phyloP scores from a whole-genome alignment of 30 jellyfish, hydroid and myxozoan species.

The Euphysa ruthae region DNA sequence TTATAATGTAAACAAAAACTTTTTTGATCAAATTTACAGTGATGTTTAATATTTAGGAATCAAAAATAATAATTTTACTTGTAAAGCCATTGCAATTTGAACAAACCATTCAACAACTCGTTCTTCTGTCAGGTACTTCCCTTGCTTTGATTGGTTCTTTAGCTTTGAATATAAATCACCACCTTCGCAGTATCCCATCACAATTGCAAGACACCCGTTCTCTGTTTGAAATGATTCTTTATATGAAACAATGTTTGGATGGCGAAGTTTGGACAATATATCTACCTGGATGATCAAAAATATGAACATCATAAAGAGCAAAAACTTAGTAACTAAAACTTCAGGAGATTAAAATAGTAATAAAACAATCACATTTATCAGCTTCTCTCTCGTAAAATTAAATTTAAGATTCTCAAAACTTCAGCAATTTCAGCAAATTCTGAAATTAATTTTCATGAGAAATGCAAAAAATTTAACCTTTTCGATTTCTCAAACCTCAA shows the following conservation, averaged over 20 bases:
- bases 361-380: no score
- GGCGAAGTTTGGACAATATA: conserved; percentile 72
- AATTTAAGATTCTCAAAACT: no score
- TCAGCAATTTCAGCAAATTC: no score
- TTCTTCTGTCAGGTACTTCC: conserved; percentile 54
- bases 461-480: no score
- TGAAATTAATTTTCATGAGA: no score
- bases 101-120: conserved; percentile 96
- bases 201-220: conserved; percentile 71
- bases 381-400: no score
- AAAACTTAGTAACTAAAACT: no score
- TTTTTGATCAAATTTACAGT: no score
- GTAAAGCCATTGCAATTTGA: conserved; percentile 95
- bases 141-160: conserved; percentile 70
- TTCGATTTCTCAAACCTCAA: no score
- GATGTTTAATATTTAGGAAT: background rate
- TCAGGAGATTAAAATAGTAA: no score
- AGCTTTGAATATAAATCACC: conserved; percentile 85
- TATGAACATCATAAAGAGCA: no score
- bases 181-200: conserved; percentile 98
- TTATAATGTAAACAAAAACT: no score
- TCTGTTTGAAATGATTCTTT: conserved; percentile 80
- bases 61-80: conserved; percentile 39
- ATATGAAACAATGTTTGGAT: conserved; percentile 94
- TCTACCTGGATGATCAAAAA: conserved; percentile 85